Percentiles rank a stretch among this genome's conserved stretches.
These are phyloP conservation scores for Magallana angulata DNA, from an alignment of 1,140 invertebrate genomes.

Conservation along the genomic window DNA sequence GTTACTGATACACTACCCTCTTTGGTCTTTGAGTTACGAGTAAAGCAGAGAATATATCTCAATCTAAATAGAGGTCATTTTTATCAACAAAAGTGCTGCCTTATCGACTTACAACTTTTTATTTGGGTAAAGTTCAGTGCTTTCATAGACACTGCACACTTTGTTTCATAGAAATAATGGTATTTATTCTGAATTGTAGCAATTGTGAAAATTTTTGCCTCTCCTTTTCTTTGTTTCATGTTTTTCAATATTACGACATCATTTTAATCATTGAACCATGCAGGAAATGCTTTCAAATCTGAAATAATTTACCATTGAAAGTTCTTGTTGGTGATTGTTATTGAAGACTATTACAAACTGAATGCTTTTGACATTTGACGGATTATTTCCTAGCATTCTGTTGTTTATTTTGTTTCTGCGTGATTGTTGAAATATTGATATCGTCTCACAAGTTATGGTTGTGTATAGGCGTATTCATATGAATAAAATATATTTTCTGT, in stretches of 20 bases:
- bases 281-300: too few relatives aligned
- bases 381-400: not conserved
- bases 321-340: too few relatives aligned
- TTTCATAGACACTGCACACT: not conserved
- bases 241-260: too few relatives aligned
- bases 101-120: conserved; percentile 5
- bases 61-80: not conserved
- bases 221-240: too few relatives aligned
- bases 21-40: not conserved
- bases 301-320: too few relatives aligned
- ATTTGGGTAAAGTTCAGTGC: not conserved
- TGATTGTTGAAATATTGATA: conserved; percentile 23
- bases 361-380: not conserved
- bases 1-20: conserved; percentile 16
- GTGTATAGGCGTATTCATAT: conserved; percentile 24
- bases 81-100: not conserved
- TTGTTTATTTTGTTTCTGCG: conserved; percentile 14
- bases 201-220: too few relatives aligned
- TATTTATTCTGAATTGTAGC: too few relatives aligned
- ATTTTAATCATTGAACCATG: too few relatives aligned
- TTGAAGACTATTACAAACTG: not conserved
- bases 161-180: too few relatives aligned
- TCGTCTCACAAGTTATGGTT: conserved; percentile 33
- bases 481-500: conserved; percentile 37
- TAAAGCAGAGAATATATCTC: not conserved